Evolutionary conservation across 2,888 invertebrate species (phyloP), one percentile per base, ranked within the genome.

Genomic region (Heteromyza rotundicornis): DNA sequence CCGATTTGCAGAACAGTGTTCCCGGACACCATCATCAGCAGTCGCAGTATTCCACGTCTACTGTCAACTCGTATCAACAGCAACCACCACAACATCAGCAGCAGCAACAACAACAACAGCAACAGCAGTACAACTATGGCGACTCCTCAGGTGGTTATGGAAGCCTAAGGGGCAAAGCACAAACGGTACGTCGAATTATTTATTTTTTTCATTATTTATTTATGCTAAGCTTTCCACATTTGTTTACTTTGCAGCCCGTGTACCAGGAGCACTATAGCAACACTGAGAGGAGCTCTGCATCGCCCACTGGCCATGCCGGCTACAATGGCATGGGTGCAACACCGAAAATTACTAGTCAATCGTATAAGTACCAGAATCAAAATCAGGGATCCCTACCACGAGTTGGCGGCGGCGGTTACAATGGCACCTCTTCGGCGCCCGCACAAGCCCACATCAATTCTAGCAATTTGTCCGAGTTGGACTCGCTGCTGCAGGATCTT

Each of bases 1-100:
- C 96, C 63, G 98, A 98, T 82, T 88, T 98, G 63, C 97, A 98
- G 85, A 96, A 96, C 77, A 97, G 97, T 10, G 93, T 96, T 71
- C 92, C 94, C 56, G 86, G 87, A 2, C 86, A 86, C 36, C 86
- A 86, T 20, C 66, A 66, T 5, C 83, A 84, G 67, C 70, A 75
- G 60, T 69, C 70, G 2, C 72, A 70, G 55, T 70, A 70, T 60
- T 72, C 72, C 12, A 70, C 72, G 17, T 72, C 65, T 23, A 52
- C 35, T 16, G 17, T 57, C 19, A n/a, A 3, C 12, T 8, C 32
- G 12, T 40, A 7, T n/a, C 3, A 70, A 12, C 70, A 70, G 40
- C 71, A 66, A n/a, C n/a, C n/a, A n/a, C n/a, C n/a, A n/a, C n/a
- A n/a, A n/a, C n/a, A n/a, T n/a, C n/a, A n/a, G n/a, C n/a, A 65